Percentiles rank a stretch among this genome's conserved stretches.
These are phyloP conservation scores for Campylomormyrus numenius DNA, from an alignment of 2,113 vertebrate genomes.

Conservation along the genomic window DNA sequence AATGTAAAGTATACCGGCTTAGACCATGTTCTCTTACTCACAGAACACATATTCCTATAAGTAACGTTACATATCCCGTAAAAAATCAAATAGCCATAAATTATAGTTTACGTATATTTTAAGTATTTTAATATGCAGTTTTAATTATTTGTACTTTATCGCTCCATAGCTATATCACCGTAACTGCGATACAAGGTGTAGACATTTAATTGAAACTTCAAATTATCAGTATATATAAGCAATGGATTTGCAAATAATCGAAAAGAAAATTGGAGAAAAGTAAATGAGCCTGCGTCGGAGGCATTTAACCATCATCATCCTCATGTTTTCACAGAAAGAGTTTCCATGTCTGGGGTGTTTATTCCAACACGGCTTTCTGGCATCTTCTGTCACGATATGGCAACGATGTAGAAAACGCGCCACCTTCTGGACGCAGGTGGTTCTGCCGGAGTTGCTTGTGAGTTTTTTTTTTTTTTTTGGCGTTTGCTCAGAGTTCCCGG, in stretches of 20 bases:
- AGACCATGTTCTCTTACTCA: neutral
- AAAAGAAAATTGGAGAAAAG: neutral
- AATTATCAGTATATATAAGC: neutral
- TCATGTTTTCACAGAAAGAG: neutral
- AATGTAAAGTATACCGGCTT: neutral
- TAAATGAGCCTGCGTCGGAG: neutral
- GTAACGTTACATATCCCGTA: neutral
- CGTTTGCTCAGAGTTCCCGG: neutral
- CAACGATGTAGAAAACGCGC: constrained; percentile 38
- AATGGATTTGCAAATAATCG: neutral
- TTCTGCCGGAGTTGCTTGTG: neutral
- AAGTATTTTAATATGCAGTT: neutral
- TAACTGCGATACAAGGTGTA: neutral
- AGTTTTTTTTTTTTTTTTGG: neutral
- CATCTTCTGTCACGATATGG: neutral
- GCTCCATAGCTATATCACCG: neutral
- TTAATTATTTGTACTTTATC: neutral
- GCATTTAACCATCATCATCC: neutral
- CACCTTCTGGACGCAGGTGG: constrained; percentile 48
- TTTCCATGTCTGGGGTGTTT: neutral
- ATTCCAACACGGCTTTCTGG: neutral
- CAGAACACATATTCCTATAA: neutral
- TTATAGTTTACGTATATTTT: neutral
- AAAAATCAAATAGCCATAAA: neutral
- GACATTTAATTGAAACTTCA: neutral